Conservation (phyloP, 2,113 vertebrate species). For the Prionailurus viverrinus region DNA sequence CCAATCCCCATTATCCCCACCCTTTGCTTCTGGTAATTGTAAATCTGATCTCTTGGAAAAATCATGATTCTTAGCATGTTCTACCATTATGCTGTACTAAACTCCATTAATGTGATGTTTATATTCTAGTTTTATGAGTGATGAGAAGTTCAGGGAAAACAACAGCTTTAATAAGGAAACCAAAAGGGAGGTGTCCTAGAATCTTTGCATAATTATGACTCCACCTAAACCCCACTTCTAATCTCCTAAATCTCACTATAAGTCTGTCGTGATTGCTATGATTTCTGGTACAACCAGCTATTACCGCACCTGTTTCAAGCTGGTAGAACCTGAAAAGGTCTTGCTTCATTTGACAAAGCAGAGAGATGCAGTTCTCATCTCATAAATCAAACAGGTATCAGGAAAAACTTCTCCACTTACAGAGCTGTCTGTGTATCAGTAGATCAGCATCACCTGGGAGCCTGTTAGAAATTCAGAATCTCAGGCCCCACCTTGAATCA, state of each 20-base stretch:
- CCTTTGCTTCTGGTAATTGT: background rate
- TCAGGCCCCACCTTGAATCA: background rate
- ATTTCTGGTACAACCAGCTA: constrained; percentile 47
- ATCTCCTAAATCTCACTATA: constrained; percentile 62
- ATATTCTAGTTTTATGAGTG: constrained; percentile 34
- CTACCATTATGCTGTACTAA: background rate
- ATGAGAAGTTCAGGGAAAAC: background rate
- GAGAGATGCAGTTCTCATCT: background rate
- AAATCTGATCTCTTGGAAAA: background rate
- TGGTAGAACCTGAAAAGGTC: constrained; percentile 56
- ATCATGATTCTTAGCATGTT: background rate
- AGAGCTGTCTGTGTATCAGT: background rate
- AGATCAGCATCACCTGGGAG: background rate
- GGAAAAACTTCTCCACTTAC: background rate
- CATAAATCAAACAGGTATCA: background rate
- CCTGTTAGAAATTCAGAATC: background rate
- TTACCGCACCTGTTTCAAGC: constrained; percentile 22
- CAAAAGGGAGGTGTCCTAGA: background rate
- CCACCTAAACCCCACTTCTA: constrained; percentile 45
- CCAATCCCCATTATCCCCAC: background rate
- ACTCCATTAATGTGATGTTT: background rate
- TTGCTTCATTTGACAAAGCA: constrained; percentile 39
- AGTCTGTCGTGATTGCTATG: constrained; percentile 20
- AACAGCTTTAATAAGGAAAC: background rate
- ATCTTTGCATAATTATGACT: constrained; percentile 47